These are phyloP conservation scores for Mareca strepera DNA, from an alignment of 2,797 vertebrate genomes.

Conservation along the genomic window DNA sequence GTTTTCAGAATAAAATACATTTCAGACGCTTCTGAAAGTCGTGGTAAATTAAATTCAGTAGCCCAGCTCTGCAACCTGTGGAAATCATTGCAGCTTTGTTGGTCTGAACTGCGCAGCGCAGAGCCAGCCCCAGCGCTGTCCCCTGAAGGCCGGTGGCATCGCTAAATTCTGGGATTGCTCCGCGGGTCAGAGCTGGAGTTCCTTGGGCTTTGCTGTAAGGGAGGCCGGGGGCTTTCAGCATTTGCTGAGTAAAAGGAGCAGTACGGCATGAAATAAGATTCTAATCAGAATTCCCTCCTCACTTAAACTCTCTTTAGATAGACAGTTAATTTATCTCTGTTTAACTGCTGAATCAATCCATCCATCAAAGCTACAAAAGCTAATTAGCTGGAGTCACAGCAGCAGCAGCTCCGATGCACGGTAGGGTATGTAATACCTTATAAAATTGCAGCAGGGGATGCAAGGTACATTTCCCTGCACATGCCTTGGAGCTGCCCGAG, in stretches of 20 bases:
- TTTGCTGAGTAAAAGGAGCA: conserved; percentile 33
- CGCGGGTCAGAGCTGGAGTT: neutral
- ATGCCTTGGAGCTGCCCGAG: neutral
- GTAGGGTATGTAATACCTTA: neutral
- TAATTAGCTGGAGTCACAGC: conserved; percentile 61
- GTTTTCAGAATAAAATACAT: neutral
- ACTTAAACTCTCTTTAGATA: conserved; percentile 58
- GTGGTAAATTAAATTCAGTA: neutral
- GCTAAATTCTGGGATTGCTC: neutral
- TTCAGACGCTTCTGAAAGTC: neutral
- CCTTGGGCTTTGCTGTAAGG: fast-evolving
- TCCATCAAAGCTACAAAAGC: conserved; percentile 67
- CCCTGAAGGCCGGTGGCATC: neutral
- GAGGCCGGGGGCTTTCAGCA: neutral
- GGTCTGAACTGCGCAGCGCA: fast-evolving
- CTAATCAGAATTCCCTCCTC: conserved; percentile 69
- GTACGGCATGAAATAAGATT: conserved; percentile 60
- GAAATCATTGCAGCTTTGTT: neutral
- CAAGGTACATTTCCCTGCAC: neutral
- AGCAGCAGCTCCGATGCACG: neutral
- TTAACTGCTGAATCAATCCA: conserved; percentile 73
- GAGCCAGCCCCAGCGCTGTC: fast-evolving
- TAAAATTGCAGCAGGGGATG: neutral
- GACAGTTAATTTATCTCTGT: conserved; percentile 78
- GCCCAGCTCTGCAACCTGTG: neutral